Base-by-base conservation (phyloP, 2,113 vertebrate species). In the Heterochromis multidens region DNA sequence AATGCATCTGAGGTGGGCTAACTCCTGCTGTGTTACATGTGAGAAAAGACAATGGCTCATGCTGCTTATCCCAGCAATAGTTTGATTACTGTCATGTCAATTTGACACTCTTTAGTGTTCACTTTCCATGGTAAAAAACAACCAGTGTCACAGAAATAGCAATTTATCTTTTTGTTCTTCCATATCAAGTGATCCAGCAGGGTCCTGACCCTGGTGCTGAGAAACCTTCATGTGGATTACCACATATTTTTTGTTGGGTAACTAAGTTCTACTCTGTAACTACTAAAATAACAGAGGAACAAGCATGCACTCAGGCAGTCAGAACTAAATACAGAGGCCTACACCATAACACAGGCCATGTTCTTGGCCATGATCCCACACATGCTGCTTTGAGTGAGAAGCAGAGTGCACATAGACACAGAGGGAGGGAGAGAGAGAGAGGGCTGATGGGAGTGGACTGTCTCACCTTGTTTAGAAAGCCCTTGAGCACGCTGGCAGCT, bases 381-480 rank as follows among this genome's bases (percentile, higher is more conserved):
- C 37, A 63, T 23, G 60, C n/a, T 19, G 40, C 43, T 78, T 31
- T 81, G 57, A 63, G 46, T 21, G 74, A 79, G 58, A 52, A n/a
- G 37, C 52, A 57, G 5, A 57, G 52, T 23, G n/a, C 27, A n/a
- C 4, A 1, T 23, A 70, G 21, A 77, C n/a, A n/a, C 37, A 25
- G 21, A n/a, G 37, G 35, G 62, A 65, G 29, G n/a, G 57, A 43
- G 31, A 43, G 17, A 23, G 60, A 25, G 29, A 25, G 57, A 11
- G 49, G 33, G 40, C 35, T 80, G 82, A 77, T 76, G 83, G 80
- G 80, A 78, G 77, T 40, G 63, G 81, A 87, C 56, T 27, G 77
- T 94, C 86, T 93, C 96, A 99, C 99, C 98, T 99, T 99, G 95
- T 99, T 99, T 88, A 99, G 96, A 96, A 99, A 99, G 91, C 98